Conservation (phyloP, 2,888 invertebrate species). For the Chaetoderma sp. region DNA sequence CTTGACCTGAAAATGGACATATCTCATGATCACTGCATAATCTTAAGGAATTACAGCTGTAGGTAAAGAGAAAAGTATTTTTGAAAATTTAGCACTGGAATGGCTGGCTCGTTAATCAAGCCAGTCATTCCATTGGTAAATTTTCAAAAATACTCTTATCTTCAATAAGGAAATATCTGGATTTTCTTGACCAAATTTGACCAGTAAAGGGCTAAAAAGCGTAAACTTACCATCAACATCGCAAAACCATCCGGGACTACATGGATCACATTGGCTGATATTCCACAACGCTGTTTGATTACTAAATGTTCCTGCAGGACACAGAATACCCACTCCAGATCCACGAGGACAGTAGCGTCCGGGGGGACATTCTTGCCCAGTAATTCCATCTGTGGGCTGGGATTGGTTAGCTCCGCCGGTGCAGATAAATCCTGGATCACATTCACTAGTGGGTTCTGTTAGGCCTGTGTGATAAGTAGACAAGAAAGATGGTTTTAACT, state of each 20-base stretch:
- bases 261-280: constrained; percentile 54
- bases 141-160: too few species aligned
- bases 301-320: constrained; percentile 64
- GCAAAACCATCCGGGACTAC: constrained; percentile 61
- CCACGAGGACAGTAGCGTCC: constrained; percentile 62
- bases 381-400: constrained; percentile 55
- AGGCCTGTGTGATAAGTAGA: constrained; percentile 38
- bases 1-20: too few species aligned
- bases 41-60: too few species aligned
- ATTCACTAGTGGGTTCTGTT: constrained; percentile 47
- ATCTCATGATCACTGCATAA: too few species aligned
- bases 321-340: constrained; percentile 55
- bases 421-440: constrained; percentile 64
- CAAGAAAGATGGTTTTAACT: too few species aligned
- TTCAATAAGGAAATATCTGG: too few species aligned
- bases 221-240: constrained; percentile 49
- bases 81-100: too few species aligned
- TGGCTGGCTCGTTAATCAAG: too few species aligned
- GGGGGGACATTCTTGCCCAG: constrained; percentile 58
- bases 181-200: too few species aligned
- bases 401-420: constrained; percentile 50
- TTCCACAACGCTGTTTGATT: constrained; percentile 53
- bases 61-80: too few species aligned
- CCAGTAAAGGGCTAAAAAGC: too few species aligned
- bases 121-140: too few species aligned